These are phyloP conservation scores for Cinclus cinclus DNA, from an alignment of 2,113 vertebrate species.

Conservation along the genomic window DNA sequence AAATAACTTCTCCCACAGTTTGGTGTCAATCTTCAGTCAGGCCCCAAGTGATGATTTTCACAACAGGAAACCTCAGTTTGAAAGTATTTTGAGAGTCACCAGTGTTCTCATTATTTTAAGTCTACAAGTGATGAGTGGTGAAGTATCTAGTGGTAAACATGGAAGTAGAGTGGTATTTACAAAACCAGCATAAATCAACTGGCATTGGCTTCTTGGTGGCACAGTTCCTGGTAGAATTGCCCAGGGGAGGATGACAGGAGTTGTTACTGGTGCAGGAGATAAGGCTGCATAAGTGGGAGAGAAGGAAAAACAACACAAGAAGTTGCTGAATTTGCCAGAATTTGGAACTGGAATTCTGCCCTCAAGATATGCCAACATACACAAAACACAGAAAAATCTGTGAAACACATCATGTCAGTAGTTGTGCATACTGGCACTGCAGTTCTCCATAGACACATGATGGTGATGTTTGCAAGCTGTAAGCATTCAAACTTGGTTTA, in stretches of 20 bases:
- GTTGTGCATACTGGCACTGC: slow-evolving; percentile 5
- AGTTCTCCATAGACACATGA: not conserved
- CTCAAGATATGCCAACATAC: slow-evolving; percentile 28
- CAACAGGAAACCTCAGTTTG: slow-evolving; percentile 13
- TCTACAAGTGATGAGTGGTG: slow-evolving; percentile 8
- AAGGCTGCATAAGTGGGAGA: not conserved
- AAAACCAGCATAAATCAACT: not conserved
- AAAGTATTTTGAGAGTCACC: slow-evolving; percentile 30
- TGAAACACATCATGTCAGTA: not conserved
- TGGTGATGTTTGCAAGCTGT: not conserved
- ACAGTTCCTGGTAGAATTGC: not conserved
- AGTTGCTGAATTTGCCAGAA: not conserved
- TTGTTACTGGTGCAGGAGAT: not conserved
- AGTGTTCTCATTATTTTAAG: slow-evolving; percentile 12
- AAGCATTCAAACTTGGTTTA: not conserved
- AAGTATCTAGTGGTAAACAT: slow-evolving; percentile 5
- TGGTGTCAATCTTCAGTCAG: not conserved
- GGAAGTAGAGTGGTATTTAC: not conserved
- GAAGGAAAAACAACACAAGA: not conserved
- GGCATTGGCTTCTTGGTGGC: not conserved
- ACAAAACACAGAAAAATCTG: slow-evolving; percentile 25
- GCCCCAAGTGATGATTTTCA: not conserved
- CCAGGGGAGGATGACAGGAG: not conserved
- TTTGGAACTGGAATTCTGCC: not conserved
- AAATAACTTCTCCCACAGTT: not conserved